Percentiles rank a stretch among this genome's conserved stretches.
phyloP scores from a whole-genome alignment of 1,140 invertebrate species.

The Trachymyrmex cornetzi region DNA sequence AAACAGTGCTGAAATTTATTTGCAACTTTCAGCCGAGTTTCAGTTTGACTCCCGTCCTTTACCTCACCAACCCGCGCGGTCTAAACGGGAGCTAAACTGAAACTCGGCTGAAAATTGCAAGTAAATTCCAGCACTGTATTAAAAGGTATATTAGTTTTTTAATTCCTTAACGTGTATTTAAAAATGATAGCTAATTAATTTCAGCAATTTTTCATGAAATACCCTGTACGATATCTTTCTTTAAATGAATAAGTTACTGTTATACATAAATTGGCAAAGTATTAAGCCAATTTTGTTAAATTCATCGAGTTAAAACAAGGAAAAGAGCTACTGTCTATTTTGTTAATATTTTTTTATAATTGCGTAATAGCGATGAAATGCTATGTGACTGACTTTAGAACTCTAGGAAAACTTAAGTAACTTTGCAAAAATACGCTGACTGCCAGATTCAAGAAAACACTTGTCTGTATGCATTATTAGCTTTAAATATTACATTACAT shows the following conservation, averaged over 20 bases:
- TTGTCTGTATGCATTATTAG: conserved; percentile 10
- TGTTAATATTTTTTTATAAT: conserved; percentile 75
- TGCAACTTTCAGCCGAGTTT: too few species aligned
- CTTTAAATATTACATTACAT: conserved; percentile 2
- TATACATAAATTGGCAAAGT: conserved; percentile 42
- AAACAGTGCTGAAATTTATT: too few species aligned
- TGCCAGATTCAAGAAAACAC: conserved; percentile 51
- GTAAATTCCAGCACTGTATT: too few species aligned
- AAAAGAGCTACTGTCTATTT: conserved; percentile 71
- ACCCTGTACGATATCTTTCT: not conserved
- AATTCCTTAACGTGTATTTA: too few species aligned
- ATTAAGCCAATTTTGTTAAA: conserved; percentile 57
- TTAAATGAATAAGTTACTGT: not conserved
- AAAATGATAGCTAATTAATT: too few species aligned
- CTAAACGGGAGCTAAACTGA: too few species aligned
- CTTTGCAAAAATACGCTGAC: conserved; percentile 32
- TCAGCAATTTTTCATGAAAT: too few species aligned
- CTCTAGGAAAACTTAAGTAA: conserved; percentile 68
- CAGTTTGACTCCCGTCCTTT: too few species aligned
- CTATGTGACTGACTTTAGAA: conserved; percentile 74
- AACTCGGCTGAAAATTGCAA: too few species aligned
- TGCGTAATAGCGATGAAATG: conserved; percentile 67
- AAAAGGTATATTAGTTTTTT: too few species aligned
- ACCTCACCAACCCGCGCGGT: too few species aligned
- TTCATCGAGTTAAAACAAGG: conserved; percentile 54